phyloP scores from a whole-genome alignment of 1,140 invertebrate genomes.

The Oncopodura yosiiana region DNA sequence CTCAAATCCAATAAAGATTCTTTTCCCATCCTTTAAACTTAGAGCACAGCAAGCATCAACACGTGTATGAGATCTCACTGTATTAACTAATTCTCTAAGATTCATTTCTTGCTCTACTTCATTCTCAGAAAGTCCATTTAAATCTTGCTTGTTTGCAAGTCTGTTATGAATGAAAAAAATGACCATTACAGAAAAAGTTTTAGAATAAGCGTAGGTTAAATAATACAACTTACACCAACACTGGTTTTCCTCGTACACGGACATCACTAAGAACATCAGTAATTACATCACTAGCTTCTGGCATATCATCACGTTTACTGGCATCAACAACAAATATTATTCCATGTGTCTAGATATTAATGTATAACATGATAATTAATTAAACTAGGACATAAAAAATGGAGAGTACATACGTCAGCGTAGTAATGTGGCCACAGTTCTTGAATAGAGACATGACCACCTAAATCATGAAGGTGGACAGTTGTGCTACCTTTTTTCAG shows the following conservation, averaged over 20 bases:
- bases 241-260: slow-evolving; percentile 16
- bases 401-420: slow-evolving; percentile 8
- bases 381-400: neutral
- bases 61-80: slow-evolving; percentile 10
- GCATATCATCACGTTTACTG: slow-evolving; percentile 9
- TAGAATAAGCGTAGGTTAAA: neutral
- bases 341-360: slow-evolving; percentile 13
- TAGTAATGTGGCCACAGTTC: slow-evolving; percentile 24
- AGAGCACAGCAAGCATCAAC: slow-evolving; percentile 1
- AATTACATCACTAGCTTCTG: slow-evolving; percentile 9
- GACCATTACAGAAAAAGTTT: neutral
- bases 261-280: slow-evolving; percentile 11
- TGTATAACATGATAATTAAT: neutral
- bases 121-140: slow-evolving; percentile 13
- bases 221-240: slow-evolving; percentile 20
- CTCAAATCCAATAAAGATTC: slow-evolving; percentile 19
- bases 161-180: neutral
- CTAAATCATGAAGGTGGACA: slow-evolving; percentile 16
- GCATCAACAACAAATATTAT: slow-evolving; percentile 21
- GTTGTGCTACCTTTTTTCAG: slow-evolving; percentile 4
- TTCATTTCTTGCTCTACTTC: slow-evolving; percentile 10
- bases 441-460: slow-evolving; percentile 14
- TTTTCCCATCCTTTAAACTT: slow-evolving; percentile 11
- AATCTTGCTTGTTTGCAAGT: slow-evolving; percentile 16
- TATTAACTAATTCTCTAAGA: slow-evolving; percentile 13